Base-by-base conservation (phyloP, 2,113 vertebrate species). In the Actenoides hombroni region DNA sequence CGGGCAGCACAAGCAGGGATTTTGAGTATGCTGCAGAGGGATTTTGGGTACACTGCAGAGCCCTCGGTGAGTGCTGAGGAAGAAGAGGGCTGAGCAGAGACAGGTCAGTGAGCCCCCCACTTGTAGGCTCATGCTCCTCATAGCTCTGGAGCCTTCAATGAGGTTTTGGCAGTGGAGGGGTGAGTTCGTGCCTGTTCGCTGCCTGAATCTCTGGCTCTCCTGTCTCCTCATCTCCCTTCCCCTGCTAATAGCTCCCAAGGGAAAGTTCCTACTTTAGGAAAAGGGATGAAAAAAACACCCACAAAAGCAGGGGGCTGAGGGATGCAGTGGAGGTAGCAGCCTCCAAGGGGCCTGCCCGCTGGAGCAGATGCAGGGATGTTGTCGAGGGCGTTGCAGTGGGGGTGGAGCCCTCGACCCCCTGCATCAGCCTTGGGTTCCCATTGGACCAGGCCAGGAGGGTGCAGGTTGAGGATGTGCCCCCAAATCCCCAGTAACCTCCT, bases 301-400 rank as follows among this genome's bases (percentile, higher is more conserved):
- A 56, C 70, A 59, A 23, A 86, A 78, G 35, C 13, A 1, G 68
- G 80, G 77, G 20, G 29, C 64, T 83, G 85, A 65, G 35, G 35
- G 53, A 37, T 25, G 39, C 28, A 3, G 14, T 5, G 33, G 2
- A 19, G 9, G 18, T 61, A 65, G 60, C 48, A 70, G 5, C 23
- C 5, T 29, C 46, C 25, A 17, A 83, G 49, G 64, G 64, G 21
- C 19, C 0, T 0, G 10, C 49, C 53, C 0, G 4, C 44, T 57
- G 74, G 60, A 86, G 37, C 56, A 64, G 42, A 37, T 1, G 6
- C 28, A 37, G 39, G 70, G 73, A 46, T 73, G 65, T 11, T 77
- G 77, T 33, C 0, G 6, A 86, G 69, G 80, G 54, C 59, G 68
- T 5, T 59, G 63, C 57, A 29, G 39, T 1, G 1, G 40, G 31